These are phyloP conservation scores for Diprion similis DNA, from an alignment of 1,140 invertebrate species.

Conservation along the genomic window DNA sequence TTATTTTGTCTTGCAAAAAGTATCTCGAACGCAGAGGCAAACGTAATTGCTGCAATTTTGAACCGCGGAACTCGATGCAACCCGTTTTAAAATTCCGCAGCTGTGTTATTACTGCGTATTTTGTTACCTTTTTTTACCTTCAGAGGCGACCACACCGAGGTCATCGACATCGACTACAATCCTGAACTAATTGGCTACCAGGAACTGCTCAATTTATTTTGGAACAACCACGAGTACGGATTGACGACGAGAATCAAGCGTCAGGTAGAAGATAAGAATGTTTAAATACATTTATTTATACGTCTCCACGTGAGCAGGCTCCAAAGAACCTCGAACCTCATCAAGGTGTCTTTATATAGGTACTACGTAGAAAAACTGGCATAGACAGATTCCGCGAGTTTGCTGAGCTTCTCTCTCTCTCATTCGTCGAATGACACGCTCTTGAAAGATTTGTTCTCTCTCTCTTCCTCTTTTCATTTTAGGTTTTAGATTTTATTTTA, in stretches of 20 bases:
- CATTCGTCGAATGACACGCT: no score
- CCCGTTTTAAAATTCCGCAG: no score
- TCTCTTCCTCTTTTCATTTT: no score
- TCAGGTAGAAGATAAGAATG: slow-evolving; percentile 67
- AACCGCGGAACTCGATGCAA: no score
- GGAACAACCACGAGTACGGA: slow-evolving; percentile 90
- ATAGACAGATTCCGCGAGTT: neutral
- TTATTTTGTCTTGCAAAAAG: no score
- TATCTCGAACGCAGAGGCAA: no score
- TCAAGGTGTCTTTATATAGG: neutral
- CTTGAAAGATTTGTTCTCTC: no score
- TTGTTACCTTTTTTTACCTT: slow-evolving; percentile 36
- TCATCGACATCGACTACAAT: slow-evolving; percentile 90
- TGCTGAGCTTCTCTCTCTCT: neutral
- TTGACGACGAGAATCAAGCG: slow-evolving; percentile 79
- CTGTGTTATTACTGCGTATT: no score
- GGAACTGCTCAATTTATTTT: slow-evolving; percentile 85
- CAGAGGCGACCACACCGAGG: slow-evolving; percentile 93
- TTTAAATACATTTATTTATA: slow-evolving; percentile 8
- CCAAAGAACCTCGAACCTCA: no score
- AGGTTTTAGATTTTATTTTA: no score
- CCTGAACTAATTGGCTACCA: slow-evolving; percentile 77
- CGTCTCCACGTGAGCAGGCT: no score
- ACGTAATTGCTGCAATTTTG: no score
- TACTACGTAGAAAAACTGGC: neutral